Evolutionary conservation across 2,888 invertebrate species (phyloP), one percentile per base, ranked within the genome.

Genomic region (Acrobasis repandana): DNA sequence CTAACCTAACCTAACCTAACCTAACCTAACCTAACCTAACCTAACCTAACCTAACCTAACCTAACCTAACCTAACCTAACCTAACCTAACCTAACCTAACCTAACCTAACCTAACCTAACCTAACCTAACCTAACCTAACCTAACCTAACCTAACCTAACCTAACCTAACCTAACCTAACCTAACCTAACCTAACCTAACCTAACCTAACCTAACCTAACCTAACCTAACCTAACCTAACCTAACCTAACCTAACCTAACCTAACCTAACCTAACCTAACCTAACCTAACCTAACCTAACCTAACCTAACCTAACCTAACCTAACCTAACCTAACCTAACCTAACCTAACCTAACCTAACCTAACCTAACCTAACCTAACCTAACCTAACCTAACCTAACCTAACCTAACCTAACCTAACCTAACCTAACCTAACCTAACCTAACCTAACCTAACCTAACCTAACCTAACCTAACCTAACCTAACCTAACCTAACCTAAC

Each of bases 391-490:
- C 70, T 69, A 68, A 67, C n/a, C n/a, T n/a, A n/a, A n/a, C n/a
- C n/a, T n/a, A n/a, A n/a, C n/a, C 71, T 70, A 70, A 70, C 71
- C 71, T 72, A 70, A 70, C 71, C 71, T 68, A 68, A 69, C 69
- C 69, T 67, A 66, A 69, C 70, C 70, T 68, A 70, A 70, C 69
- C 69, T 68, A 68, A 68, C 71, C 69, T 69, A 50, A 68, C 69
- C 70, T 69, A 69, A 69, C 68, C 72, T 68, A 68, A 70, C 70
- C 70, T 67, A 69, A 68, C 68, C 70, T 70, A 69, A 70, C 71
- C 71, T 68, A 67, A 69, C 69, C 71, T 68, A 70, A 69, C 69
- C 70, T 68, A 70, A 68, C 68, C 66, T 67, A 68, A 67, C 68
- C 67, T 66, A 67, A 66, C 66, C 68, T 66, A 67, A 68, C 67